These are phyloP conservation scores for Lagocephalus sceleratus DNA, from an alignment of 2,797 vertebrate genomes.

Conservation along the genomic window DNA sequence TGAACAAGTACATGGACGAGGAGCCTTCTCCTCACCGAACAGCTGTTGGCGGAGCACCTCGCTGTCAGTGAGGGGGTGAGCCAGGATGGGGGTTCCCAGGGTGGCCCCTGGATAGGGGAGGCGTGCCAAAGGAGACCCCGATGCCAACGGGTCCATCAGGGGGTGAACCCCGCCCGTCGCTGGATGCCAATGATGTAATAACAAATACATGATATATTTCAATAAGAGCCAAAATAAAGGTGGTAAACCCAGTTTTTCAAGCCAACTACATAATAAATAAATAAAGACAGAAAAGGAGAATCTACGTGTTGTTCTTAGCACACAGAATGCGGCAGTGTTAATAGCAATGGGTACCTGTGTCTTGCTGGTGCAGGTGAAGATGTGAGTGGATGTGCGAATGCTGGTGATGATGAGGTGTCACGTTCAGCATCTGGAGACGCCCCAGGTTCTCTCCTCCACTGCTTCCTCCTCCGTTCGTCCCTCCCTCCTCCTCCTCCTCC, in stretches of 20 bases:
- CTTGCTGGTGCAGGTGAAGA: constrained; percentile 98
- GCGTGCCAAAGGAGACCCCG: constrained; percentile 93
- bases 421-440: constrained; percentile 96
- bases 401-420: constrained; percentile 99
- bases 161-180: constrained; percentile 97
- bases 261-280: not conserved
- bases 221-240: constrained; percentile 60
- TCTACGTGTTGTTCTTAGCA: not conserved
- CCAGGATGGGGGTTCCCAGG: constrained; percentile 92
- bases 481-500: constrained; percentile 81
- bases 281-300: not conserved
- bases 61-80: constrained; percentile 97
- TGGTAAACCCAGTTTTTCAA: constrained; percentile 6
- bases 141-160: constrained; percentile 95
- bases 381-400: constrained; percentile 99
- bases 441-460: constrained; percentile 88
- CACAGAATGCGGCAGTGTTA: constrained; percentile 15
- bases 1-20: constrained; percentile 72
- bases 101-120: constrained; percentile 95
- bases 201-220: constrained; percentile 79
- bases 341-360: constrained; percentile 86
- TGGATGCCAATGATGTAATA: constrained; percentile 83
- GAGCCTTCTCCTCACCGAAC: constrained; percentile 88
- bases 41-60: constrained; percentile 99
- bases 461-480: constrained; percentile 77